Conservation (phyloP, 23 tunicate species). For the Botrylloides violaceus region DNA sequence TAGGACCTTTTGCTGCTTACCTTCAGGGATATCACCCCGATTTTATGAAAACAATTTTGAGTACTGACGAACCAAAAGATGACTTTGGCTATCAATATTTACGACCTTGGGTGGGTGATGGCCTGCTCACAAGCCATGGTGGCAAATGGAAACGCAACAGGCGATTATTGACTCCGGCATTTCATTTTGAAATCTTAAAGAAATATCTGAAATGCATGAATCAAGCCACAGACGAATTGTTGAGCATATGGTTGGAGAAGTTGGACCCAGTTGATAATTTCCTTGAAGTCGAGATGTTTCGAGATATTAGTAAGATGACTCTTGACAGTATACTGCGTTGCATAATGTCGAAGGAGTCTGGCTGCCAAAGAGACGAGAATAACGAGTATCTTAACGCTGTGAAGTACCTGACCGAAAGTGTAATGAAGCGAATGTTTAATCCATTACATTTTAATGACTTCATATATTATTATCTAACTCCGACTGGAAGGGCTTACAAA, state of each 20-base stretch:
- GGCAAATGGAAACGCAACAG: slow-evolving; percentile 69
- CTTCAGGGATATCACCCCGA: slow-evolving; percentile 52
- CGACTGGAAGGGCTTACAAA: slow-evolving; percentile 60
- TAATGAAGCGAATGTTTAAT: slow-evolving; percentile 61
- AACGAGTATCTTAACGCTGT: slow-evolving; percentile 44
- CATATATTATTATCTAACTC: slow-evolving; percentile 44
- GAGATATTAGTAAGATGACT: slow-evolving; percentile 45
- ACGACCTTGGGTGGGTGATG: slow-evolving; percentile 79
- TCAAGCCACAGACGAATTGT: background rate
- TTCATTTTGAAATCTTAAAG: slow-evolving; percentile 58
- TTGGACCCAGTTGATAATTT: background rate
- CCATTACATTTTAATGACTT: slow-evolving; percentile 64
- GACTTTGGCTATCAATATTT: slow-evolving; percentile 50
- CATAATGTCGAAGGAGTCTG: slow-evolving; percentile 49
- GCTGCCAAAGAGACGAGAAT: slow-evolving; percentile 33
- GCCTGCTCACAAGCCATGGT: slow-evolving; percentile 58
- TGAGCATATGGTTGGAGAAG: background rate
- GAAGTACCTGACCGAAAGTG: slow-evolving; percentile 35
- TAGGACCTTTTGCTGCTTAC: slow-evolving; percentile 51
- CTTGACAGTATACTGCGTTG: slow-evolving; percentile 69
- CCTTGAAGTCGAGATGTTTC: slow-evolving; percentile 31
- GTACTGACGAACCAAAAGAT: slow-evolving; percentile 59
- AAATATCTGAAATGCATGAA: slow-evolving; percentile 26
- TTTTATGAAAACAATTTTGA: slow-evolving; percentile 43
- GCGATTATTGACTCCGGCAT: slow-evolving; percentile 49